Evolutionary conservation across 2,797 vertebrate genomes (phyloP), one percentile per base, ranked within the genome.

Genomic region (Anniella stebbinsi): DNA sequence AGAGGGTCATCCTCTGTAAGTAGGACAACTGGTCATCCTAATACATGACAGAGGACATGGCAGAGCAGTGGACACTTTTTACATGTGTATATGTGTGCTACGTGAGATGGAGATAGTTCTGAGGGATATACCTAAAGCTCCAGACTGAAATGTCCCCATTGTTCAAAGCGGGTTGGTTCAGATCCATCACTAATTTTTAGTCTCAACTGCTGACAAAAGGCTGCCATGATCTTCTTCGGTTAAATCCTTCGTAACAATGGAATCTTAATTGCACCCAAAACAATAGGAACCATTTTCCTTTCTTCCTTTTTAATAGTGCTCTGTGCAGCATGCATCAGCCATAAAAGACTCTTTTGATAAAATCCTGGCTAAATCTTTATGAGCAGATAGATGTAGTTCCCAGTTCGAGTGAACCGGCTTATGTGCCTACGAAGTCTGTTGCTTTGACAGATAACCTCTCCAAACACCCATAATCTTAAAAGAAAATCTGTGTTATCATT

Each of bases 261-360:
- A 38, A 89, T 86, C 38, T 78, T 70, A 66, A 89, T 76, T 80
- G 57, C 18, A 0, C 54, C 63, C 63, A 10, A 60, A 91, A 90
- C 90, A 87, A 89, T 33, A 83, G 80, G 66, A 41, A 54, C 51
- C 0, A 69, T 87, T 93, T 86, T 36, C 33, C 38, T 4, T 77
- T 63, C 23, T n/a, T 21, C 36, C 78, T 57, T 86, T 86, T 88
- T 70, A 66, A 54, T 51, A 84, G 82, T 12, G 4, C 85, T 84
- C 76, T 3, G 30, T 2, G 41, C 33, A 5, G 66, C 48, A 9
- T 1, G 7, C 45, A 1, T 69, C 57, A 45, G 1, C 45, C 80
- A 87, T 80, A 91, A 86, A 92, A 81, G 15, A 41, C 10, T 38
- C n/a, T 60, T 91, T 86, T 90, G 73, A 84, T 66, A 33, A 11